phyloP scores from a whole-genome alignment of 2,113 vertebrate species.

The Choloepus hoffmanni region DNA sequence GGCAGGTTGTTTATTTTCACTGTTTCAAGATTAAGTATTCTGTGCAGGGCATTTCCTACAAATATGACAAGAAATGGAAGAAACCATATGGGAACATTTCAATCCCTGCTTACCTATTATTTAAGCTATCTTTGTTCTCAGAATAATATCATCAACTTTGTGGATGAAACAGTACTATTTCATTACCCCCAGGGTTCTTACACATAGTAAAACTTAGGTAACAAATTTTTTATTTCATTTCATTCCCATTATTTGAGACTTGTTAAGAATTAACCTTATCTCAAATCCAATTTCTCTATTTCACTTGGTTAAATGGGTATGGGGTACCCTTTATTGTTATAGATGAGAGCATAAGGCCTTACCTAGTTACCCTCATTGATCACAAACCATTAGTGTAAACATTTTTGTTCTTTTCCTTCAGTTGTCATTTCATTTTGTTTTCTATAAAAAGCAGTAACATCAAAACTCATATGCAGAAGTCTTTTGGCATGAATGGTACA shows the following conservation, averaged over 20 bases:
- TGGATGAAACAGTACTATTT: constrained; percentile 56
- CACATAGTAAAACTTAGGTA: neutral
- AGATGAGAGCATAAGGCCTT: neutral
- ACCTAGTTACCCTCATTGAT: neutral
- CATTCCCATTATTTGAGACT: neutral
- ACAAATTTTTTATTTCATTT: constrained; percentile 24
- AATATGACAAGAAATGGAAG: constrained; percentile 74
- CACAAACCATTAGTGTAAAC: neutral
- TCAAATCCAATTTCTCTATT: neutral
- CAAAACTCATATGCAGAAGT: constrained; percentile 10
- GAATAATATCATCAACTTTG: constrained; percentile 73
- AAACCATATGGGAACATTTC: constrained; percentile 79
- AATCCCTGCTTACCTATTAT: constrained; percentile 74
- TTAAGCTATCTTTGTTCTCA: constrained; percentile 65
- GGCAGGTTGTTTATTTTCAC: constrained; percentile 58
- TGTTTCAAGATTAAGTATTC: constrained; percentile 73
- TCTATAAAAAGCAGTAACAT: neutral
- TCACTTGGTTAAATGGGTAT: neutral
- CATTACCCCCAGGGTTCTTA: neutral
- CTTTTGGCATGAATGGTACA: neutral
- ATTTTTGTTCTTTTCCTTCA: neutral
- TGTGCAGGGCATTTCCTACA: constrained; percentile 64
- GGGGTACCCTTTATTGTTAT: neutral
- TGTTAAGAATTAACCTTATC: neutral
- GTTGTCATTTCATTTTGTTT: neutral